A percentile compares a stretch with the other conserved stretches of the same genome.
Evolutionary conservation across 2,888 invertebrate species (phyloP).

Genomic region (Drosophila macrothrix): DNA sequence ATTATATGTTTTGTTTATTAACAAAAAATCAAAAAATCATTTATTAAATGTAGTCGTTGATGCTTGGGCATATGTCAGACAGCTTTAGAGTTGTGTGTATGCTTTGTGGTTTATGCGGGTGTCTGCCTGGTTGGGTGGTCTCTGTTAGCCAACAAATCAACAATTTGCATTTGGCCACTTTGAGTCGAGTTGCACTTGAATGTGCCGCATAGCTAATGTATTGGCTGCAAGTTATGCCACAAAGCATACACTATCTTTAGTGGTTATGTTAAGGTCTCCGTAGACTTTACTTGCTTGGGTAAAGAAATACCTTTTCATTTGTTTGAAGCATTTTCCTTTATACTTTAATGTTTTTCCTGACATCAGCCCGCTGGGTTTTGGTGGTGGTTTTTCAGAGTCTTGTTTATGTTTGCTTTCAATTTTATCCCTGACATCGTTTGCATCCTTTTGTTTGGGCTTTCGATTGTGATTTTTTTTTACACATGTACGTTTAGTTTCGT

Average conservation of each 20-base stretch:
- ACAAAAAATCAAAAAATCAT: not conserved
- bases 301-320: constrained; percentile 8
- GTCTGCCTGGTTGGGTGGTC: constrained; percentile 39
- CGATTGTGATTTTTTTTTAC: constrained; percentile 32
- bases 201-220: constrained; percentile 43
- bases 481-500: constrained; percentile 13
- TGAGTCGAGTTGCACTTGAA: constrained; percentile 32
- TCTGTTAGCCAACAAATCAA: constrained; percentile 22
- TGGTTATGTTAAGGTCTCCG: constrained; percentile 1
- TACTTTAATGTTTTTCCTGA: constrained; percentile 17
- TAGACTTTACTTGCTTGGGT: constrained; percentile 11
- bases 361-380: constrained; percentile 10
- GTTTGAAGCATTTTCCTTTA: not conserved
- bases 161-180: constrained; percentile 44
- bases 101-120: constrained; percentile 1
- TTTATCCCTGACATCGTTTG: constrained; percentile 68
- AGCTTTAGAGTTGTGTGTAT: not conserved
- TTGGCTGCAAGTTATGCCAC: constrained; percentile 21
- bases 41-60: accelerated
- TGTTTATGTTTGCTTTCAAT: constrained; percentile 71
- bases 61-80: not conserved
- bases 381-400: constrained; percentile 40
- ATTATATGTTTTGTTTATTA: not conserved
- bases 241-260: not conserved
- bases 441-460: constrained; percentile 62